Evolutionary conservation across 2,113 vertebrate genomes (phyloP).

Genomic region (Pluvianellus socialis): DNA sequence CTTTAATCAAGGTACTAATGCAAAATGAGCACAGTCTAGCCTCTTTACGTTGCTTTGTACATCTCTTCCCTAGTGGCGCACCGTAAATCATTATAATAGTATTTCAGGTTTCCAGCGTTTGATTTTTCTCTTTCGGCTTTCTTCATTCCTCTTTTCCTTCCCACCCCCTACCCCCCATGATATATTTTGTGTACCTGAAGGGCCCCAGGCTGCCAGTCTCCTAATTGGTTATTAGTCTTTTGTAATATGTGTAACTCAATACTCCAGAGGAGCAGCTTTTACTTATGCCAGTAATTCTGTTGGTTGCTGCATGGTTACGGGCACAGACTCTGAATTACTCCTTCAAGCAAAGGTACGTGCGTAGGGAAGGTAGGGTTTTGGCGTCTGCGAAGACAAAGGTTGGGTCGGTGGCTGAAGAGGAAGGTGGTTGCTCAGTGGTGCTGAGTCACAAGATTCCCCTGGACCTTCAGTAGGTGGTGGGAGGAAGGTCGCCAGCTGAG

Average conservation of each 20-base stretch:
- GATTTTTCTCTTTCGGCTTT: slow-evolving; percentile 9
- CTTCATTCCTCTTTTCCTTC: neutral
- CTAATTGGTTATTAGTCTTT: slow-evolving; percentile 5
- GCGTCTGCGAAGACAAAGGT: neutral
- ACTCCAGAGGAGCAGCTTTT: neutral
- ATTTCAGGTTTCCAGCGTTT: neutral
- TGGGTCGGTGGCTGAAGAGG: neutral
- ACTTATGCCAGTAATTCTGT: neutral
- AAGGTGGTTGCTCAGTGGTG: neutral
- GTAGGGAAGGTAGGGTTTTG: neutral
- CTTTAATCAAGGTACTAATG: slow-evolving; percentile 30
- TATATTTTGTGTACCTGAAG: neutral
- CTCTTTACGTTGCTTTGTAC: neutral
- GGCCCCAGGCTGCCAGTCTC: neutral
- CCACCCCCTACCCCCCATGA: neutral
- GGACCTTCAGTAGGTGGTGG: neutral
- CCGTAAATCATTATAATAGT: neutral
- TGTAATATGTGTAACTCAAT: neutral
- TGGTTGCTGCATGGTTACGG: rapidly evolving
- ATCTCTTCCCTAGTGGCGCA: neutral
- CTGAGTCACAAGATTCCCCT: rapidly evolving
- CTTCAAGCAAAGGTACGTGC: neutral
- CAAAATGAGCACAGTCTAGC: neutral
- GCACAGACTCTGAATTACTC: neutral
- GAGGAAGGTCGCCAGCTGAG: neutral